Conservation (phyloP, 2,797 vertebrate genomes). For the Rhodeus uyekii region DNA sequence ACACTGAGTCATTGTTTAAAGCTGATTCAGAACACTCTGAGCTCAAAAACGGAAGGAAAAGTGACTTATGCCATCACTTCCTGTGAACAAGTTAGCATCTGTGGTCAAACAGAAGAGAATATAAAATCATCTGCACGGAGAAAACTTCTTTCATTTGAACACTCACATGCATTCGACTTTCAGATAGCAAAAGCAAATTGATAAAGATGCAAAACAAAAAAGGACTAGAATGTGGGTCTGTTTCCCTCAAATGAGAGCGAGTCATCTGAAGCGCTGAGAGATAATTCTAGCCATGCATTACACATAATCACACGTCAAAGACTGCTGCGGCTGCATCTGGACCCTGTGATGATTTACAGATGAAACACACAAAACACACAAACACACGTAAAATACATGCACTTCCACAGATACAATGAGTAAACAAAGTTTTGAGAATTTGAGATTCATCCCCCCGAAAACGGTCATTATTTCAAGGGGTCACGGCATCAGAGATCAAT, state of each 20-base stretch:
- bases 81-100: constrained; percentile 63
- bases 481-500: background rate
- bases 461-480: background rate
- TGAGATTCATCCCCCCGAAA: background rate
- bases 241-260: background rate
- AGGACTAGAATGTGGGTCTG: background rate
- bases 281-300: constrained; percentile 6
- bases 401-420: background rate
- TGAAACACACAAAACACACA: background rate
- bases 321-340: background rate
- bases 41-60: constrained; percentile 66
- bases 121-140: constrained; percentile 66
- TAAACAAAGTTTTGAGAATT: background rate
- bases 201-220: background rate
- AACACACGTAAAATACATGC: background rate
- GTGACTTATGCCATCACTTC: constrained; percentile 68
- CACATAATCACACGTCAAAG: constrained; percentile 27
- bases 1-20: constrained; percentile 53
- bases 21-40: constrained; percentile 56
- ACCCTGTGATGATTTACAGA: constrained; percentile 31
- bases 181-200: background rate
- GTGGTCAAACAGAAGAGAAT: constrained; percentile 46
- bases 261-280: background rate
- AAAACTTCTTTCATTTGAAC: constrained; percentile 51
- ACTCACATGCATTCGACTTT: background rate